These are phyloP conservation scores for Antheraea pernyi DNA, from an alignment of 1,140 invertebrate species.

Conservation along the genomic window DNA sequence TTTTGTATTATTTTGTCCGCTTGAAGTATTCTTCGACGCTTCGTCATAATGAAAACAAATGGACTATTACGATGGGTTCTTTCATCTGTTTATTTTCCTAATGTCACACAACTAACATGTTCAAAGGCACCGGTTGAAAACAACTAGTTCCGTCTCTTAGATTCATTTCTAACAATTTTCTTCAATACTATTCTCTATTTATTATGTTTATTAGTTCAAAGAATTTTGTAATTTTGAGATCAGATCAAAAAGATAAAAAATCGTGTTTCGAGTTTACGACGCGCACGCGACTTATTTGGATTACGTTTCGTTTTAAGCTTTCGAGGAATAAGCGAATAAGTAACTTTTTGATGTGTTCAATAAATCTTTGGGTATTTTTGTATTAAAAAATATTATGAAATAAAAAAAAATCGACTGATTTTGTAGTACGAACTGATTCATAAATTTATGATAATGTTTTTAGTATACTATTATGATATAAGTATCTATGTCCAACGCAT, in stretches of 20 bases:
- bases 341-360: no score
- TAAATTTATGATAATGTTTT: no score
- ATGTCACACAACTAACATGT: conserved; percentile 26
- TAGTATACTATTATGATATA: no score
- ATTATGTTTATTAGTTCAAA: conserved; percentile 7
- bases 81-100: conserved; percentile 54
- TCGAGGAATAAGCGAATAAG: neutral
- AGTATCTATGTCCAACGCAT: no score
- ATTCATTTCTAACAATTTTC: conserved; percentile 2
- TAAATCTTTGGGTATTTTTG: no score
- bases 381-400: no score
- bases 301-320: neutral
- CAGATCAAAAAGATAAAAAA: conserved; percentile 13
- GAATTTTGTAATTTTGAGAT: conserved; percentile 9
- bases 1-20: conserved; percentile 75
- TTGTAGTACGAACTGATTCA: no score
- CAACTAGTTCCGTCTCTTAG: conserved; percentile 3
- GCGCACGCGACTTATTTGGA: conserved; percentile 12
- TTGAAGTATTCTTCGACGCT: conserved; percentile 73
- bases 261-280: conserved; percentile 3
- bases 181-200: neutral
- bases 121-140: conserved; percentile 38
- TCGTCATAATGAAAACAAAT: conserved; percentile 76
- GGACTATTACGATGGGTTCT: conserved; percentile 29
- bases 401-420: no score